Conservation (phyloP, 2,888 invertebrate genomes). For the Andricus quercusramuli region DNA sequence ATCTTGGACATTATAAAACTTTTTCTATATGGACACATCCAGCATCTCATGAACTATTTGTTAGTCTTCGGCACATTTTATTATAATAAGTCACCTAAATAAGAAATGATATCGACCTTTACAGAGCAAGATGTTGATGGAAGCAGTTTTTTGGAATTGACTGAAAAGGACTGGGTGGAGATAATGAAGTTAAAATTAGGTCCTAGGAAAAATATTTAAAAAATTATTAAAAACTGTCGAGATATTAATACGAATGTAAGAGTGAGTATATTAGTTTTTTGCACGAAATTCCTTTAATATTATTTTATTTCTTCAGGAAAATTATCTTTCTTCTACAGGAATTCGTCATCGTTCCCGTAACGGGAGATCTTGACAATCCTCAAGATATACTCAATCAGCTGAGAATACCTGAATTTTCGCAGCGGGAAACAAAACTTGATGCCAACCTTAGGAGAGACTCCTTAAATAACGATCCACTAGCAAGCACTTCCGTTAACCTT, state of each 20-base stretch:
- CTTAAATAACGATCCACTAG: neutral
- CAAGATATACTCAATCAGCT: neutral
- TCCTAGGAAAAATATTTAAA: neutral
- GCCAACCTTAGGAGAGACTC: neutral
- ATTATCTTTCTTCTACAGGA: neutral
- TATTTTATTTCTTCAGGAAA: no score
- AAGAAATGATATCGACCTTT: neutral
- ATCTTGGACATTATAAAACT: conserved; percentile 36
- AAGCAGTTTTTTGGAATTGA: neutral
- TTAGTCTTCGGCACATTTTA: conserved; percentile 45
- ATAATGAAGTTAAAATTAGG: neutral
- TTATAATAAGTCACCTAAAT: conserved; percentile 1
- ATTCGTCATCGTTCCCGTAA: neutral
- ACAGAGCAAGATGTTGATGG: neutral
- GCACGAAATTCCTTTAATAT: neutral
- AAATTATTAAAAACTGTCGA: neutral
- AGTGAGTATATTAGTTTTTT: neutral
- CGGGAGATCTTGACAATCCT: neutral
- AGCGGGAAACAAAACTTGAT: neutral
- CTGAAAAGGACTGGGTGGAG: neutral
- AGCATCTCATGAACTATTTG: conserved; percentile 11
- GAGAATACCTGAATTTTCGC: no score
- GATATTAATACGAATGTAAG: neutral
- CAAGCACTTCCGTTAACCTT: no score
- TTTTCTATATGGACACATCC: conserved; percentile 45